A percentile compares a stretch with the other conserved stretches of the same genome.
Conservation (phyloP, 2,797 vertebrate genomes). For the Platalea minor region DNA sequence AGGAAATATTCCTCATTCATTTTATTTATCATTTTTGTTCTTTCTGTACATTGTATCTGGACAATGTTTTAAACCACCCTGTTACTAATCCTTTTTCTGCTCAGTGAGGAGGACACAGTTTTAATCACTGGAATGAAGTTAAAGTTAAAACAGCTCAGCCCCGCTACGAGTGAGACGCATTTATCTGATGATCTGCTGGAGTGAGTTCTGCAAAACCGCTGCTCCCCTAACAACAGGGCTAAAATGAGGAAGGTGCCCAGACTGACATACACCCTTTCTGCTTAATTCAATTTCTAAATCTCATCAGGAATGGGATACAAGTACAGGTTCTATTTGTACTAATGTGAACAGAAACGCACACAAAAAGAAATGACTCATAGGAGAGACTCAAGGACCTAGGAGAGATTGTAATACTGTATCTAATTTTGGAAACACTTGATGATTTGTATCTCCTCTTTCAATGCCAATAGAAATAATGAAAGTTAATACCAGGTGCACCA, state of each 20-base stretch:
- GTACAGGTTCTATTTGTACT: neutral
- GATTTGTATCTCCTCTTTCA: conserved; percentile 13
- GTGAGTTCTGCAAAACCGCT: neutral
- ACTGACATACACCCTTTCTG: neutral
- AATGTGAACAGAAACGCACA: accelerated
- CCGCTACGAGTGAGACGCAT: neutral
- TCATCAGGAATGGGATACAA: neutral
- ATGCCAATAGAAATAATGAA: conserved; percentile 12
- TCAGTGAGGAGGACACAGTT: neutral
- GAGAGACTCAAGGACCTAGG: neutral
- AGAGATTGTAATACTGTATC: neutral
- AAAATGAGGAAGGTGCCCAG: neutral
- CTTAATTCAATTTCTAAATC: neutral
- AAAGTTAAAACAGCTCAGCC: neutral
- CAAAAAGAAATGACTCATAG: neutral
- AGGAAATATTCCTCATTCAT: neutral
- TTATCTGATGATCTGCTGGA: neutral
- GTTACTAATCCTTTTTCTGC: neutral
- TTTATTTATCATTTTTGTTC: neutral
- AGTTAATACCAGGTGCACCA: neutral
- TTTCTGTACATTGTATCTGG: neutral
- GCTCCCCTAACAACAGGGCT: neutral
- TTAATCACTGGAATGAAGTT: neutral
- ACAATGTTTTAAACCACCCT: neutral
- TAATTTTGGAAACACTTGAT: conserved; percentile 37